Evolutionary conservation across 1,140 invertebrate genomes (phyloP).

Genomic region (Dufourea novaeangliae): DNA sequence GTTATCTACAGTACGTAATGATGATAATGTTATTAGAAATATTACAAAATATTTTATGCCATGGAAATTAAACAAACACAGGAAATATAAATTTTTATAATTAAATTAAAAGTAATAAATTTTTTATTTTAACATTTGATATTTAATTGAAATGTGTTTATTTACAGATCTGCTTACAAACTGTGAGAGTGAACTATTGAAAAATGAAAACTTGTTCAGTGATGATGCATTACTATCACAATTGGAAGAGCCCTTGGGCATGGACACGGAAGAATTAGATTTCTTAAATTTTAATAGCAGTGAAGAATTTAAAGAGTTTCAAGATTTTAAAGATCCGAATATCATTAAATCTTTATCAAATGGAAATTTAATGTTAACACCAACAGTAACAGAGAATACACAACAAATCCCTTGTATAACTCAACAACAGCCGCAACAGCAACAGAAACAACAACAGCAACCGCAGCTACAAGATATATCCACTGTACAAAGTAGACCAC

Average conservation of each 20-base stretch:
- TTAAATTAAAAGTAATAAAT: not conserved
- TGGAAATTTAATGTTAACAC: slow-evolving; percentile 56
- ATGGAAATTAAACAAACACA: not conserved
- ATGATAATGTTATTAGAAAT: not conserved
- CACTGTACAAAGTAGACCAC: slow-evolving; percentile 53
- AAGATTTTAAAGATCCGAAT: slow-evolving; percentile 59
- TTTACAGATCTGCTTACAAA: slow-evolving; percentile 76
- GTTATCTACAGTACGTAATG: not conserved
- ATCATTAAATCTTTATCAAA: slow-evolving; percentile 58
- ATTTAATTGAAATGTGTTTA: too few relatives aligned
- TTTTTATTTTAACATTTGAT: not conserved
- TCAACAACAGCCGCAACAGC: slow-evolving; percentile 19
- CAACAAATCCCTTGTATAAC: slow-evolving; percentile 51
- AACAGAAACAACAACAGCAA: slow-evolving; percentile 32
- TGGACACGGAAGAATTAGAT: slow-evolving; percentile 74
- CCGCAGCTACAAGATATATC: slow-evolving; percentile 51
- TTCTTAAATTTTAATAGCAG: slow-evolving; percentile 69
- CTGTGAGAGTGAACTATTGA: slow-evolving; percentile 78
- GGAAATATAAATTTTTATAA: not conserved
- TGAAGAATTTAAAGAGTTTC: slow-evolving; percentile 62
- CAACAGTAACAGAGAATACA: slow-evolving; percentile 39
- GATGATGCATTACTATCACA: slow-evolving; percentile 76
- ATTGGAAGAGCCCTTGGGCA: slow-evolving; percentile 72
- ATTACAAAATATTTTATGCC: slow-evolving; percentile 1
- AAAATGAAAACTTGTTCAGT: slow-evolving; percentile 76